Base-by-base conservation (phyloP, 1,140 invertebrate genomes). In the Ditylenchus dipsaci region DNA sequence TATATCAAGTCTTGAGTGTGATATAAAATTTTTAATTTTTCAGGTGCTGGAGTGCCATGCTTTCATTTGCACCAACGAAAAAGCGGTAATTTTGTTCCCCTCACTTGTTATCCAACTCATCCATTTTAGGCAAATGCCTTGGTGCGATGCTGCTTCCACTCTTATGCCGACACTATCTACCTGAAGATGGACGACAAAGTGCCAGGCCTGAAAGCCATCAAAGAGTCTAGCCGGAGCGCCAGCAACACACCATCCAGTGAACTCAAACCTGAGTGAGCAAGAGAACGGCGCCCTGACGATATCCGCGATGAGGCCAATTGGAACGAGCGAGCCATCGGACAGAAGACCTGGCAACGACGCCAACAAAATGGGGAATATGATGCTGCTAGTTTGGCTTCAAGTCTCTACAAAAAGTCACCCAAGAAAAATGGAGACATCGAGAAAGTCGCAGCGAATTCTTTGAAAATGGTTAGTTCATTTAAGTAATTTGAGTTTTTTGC, bases 31-130 rank as follows among this genome's bases (percentile, higher is more conserved):
- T n/a, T n/a, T n/a, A n/a, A 3, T 38, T 38, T 38, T 75, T 42
- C 23, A 79, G 72, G 84, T 98, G 17, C 87, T 98, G 13, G 95
- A 99, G 86, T 99, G 95, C 87, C 95, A 98, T 85, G 93, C 93
- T 29, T 99, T 98, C 84, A 93, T 99, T 76, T 97, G 94, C 85
- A 94, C 80, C 13, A 82, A 82, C 67, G 81, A 78, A 56, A 79
- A 65, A 76, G 68, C 62, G 19, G 33, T 38, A 38, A 38, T 38
- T 38, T 3, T 11, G 11, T 38, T 5, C 11, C 11, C 33, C 11
- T 26, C 33, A 38, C 33, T 38, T 29, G 23, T 29, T 11, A 57
- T 26, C 11, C 21, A 57, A 23, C 30, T 76, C 78, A 13, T n/a
- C n/a, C 3, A 38, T 38, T 38, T 3, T 38, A 38, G 33, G 81